phyloP scores from a whole-genome alignment of 2,888 invertebrate species.

The Bombylius discolor region DNA sequence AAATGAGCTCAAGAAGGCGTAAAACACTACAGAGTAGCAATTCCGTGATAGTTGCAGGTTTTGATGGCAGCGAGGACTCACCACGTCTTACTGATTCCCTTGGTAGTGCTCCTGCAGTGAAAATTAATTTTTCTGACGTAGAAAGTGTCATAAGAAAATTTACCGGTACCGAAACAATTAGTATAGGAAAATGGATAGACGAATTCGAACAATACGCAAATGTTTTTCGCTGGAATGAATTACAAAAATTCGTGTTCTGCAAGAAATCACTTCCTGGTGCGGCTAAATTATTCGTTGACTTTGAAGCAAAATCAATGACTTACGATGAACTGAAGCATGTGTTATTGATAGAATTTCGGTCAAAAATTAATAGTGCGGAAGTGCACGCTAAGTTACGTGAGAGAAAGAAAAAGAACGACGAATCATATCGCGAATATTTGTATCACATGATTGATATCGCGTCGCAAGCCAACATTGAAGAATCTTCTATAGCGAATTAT shows the following conservation, averaged over 20 bases:
- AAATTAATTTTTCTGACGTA: conserved; percentile 5
- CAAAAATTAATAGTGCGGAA: conserved; percentile 1
- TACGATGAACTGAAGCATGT: conserved; percentile 3
- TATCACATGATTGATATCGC: conserved; percentile 10
- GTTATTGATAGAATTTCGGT: conserved; percentile 1
- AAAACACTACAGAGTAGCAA: too few relatives aligned
- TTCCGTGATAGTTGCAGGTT: too few relatives aligned
- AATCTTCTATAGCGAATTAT: conserved; percentile 8
- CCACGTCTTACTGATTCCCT: too few relatives aligned
- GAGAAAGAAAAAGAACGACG: conserved; percentile 3
- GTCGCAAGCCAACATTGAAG: conserved; percentile 5
- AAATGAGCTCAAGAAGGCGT: too few relatives aligned
- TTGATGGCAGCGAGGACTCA: too few relatives aligned
- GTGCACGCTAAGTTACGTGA: conserved; percentile 4
- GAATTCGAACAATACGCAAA: conserved; percentile 6
- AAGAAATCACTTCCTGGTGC: conserved; percentile 4
- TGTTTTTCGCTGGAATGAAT: conserved; percentile 4
- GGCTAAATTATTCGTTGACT: conserved; percentile 4
- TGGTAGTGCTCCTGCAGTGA: not conserved
- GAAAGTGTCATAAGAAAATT: conserved; percentile 5
- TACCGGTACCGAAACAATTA: not conserved
- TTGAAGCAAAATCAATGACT: conserved; percentile 5
- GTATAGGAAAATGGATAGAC: conserved; percentile 2
- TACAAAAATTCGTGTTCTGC: conserved; percentile 7
- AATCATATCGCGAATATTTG: conserved; percentile 8